These are phyloP conservation scores for Zalophus californianus DNA, from an alignment of 2,797 vertebrate genomes.

Conservation along the genomic window DNA sequence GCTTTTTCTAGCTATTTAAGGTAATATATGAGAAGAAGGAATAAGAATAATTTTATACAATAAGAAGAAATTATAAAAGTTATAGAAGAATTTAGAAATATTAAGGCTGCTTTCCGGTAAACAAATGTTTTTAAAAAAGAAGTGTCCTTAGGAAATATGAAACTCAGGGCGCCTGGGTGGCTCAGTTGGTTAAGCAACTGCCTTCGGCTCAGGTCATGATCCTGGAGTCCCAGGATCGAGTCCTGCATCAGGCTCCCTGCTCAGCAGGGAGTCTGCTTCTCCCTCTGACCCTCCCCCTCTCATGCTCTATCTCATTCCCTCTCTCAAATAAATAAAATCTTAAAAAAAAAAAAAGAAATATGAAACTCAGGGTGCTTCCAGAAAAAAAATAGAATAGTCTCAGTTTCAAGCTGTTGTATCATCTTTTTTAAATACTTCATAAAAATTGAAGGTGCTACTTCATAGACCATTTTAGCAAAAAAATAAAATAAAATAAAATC, in stretches of 20 bases:
- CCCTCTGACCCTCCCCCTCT: too few species aligned
- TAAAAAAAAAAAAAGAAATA: not conserved
- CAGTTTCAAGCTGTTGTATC: not conserved
- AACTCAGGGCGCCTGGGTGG: not conserved
- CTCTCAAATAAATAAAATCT: too few species aligned
- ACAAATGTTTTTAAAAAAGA: not conserved
- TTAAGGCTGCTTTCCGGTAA: not conserved
- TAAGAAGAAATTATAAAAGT: not conserved
- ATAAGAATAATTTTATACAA: not conserved
- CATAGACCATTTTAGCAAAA: not conserved
- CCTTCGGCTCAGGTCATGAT: too few species aligned
- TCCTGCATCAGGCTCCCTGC: too few species aligned
- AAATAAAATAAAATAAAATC: not conserved
- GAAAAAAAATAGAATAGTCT: not conserved
- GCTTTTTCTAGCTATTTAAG: not conserved
- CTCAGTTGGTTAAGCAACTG: too few species aligned
- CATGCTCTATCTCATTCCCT: too few species aligned
- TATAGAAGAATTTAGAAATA: not conserved
- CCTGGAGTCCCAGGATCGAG: too few species aligned
- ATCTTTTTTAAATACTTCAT: not conserved
- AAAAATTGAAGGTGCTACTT: not conserved
- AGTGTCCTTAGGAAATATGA: not conserved
- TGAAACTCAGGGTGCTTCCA: fast-evolving
- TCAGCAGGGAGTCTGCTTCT: too few species aligned
- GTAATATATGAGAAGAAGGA: not conserved